Evolutionary conservation across 1,140 invertebrate genomes (phyloP), one percentile per base, ranked within the genome.

Genomic region (Leptinotarsa texana): DNA sequence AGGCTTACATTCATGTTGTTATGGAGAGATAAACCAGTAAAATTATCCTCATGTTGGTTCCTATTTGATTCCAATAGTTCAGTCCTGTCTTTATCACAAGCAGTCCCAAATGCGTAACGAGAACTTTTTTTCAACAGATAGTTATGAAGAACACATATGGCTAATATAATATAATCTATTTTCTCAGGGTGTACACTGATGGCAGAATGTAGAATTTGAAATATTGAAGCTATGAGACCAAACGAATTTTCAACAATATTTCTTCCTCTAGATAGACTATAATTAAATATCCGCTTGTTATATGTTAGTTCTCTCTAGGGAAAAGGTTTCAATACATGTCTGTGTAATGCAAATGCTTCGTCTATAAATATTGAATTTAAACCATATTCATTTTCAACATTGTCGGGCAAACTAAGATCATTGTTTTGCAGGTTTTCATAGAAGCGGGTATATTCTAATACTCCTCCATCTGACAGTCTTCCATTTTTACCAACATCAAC

Each of bases 311-410:
- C 51, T 57, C 51, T 57, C 51, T n/a, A 17, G 51, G 72, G 48
- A 74, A 73, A 74, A 49, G 66, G 73, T 72, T 74, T 74, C 49
- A 74, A 72, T 65, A 71, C 47, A 74, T 69, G 18, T 51, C 57
- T 61, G 24, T 74, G 47, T 57, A 74, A 74, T 47, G 51, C 73
- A 69, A 73, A 73, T 63, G 63, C 63, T 73, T 66, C 18, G 21
- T 21, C 72, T 47, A 73, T 21, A 63, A 73, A 74, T 57, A 69
- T 65, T 18, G 47, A 74, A 63, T 18, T 70, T 15, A 24, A 57
- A 22, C 8, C 47, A 65, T 65, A 63, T 24, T n/a, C 17, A 66
- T 66, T 11, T 63, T 63, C 17, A 57, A 57, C 51, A 57, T 57
- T 57, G 51, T 57, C 51, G 21, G 11, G 3, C 57, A 72, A 63